Percentiles rank a stretch among this genome's conserved stretches.
These are phyloP conservation scores for Zoanthus sansibaricus DNA, from an alignment of 92 coral and sea anemone genomes.

Conservation along the genomic window DNA sequence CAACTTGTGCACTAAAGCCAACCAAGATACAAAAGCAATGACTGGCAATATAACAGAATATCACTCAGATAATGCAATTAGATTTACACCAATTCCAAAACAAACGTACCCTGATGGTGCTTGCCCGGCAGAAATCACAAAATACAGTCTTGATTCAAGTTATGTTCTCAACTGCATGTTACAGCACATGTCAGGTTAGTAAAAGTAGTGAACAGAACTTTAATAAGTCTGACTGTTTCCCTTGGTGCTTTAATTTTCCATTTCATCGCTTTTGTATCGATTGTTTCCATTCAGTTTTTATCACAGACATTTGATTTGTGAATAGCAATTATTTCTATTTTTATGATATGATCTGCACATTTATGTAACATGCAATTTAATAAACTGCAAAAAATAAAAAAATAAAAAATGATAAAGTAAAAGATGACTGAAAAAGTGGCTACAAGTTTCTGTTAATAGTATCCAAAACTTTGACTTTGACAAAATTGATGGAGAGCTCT, in stretches of 20 bases:
- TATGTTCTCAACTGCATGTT: conserved; percentile 75
- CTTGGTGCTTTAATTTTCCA: not conserved
- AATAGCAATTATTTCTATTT: too few species aligned
- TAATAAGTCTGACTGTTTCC: not conserved
- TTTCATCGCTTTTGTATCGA: too few species aligned
- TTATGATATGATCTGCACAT: too few species aligned
- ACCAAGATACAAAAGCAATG: not conserved
- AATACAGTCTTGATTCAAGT: conserved; percentile 84
- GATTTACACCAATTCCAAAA: conserved; percentile 80
- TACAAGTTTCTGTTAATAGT: too few species aligned
- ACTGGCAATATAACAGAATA: not conserved
- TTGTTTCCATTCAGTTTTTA: too few species aligned
- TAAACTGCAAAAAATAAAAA: too few species aligned
- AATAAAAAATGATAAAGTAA: too few species aligned
- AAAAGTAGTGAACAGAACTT: not conserved
- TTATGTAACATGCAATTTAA: too few species aligned
- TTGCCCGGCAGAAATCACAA: conserved; percentile 81
- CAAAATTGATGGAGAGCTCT: too few species aligned
- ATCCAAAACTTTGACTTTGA: too few species aligned
- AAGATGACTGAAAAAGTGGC: too few species aligned
- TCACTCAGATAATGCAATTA: conserved; percentile 59
- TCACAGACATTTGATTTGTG: too few species aligned
- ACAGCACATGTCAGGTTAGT: conserved; percentile 74
- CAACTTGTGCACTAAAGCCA: conserved; percentile 24
- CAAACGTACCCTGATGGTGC: conserved; percentile 79